Base-by-base conservation (phyloP, 2,888 invertebrate species). In the Cheilosia grossa region DNA sequence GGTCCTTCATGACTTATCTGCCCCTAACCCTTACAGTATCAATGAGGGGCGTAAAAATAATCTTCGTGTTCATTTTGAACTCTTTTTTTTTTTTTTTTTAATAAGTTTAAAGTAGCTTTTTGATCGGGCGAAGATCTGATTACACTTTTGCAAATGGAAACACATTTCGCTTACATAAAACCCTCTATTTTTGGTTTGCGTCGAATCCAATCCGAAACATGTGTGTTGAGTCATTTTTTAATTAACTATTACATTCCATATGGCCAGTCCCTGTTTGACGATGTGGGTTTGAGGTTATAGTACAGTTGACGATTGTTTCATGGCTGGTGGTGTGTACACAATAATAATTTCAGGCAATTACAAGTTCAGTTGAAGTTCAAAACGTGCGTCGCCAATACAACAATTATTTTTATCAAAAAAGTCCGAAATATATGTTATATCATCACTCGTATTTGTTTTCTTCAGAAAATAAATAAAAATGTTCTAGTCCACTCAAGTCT, bases 211-310 rank as follows among this genome's bases (percentile, higher is more conserved):
- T 21, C 4, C 49, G 49, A 21, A 13, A 49, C 13, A 9, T 7
- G 10, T 21, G 21, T 21, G 49, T 49, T 49, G 21, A 49, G 49
- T 49, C 49, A 49, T 49, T 49, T 49, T 44, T 49, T 19, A 49
- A 49, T 49, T 49, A 13, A 21, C 2, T 49, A 21, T 49, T 21
- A 13, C 21, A 21, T 4, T 4, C 10, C 13, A 49, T 49, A 5
- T 13, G 49, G 21, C 49, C 10, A 13, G 19, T 17, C 49, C 10
- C 10, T 4, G 2, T 49, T 19, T 49, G n/a, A 2, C 13, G 42
- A 42, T n/a, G 44, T 13, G 37, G 37, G 13, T 37, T 37, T 37
- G 13, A 37, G 37, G 37, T 37, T 37, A 37, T 37, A 13, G 13
- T 13, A 37, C 37, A 37, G 37, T 4, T 37, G 37, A 37, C 4